Percentiles rank a stretch among this genome's conserved stretches.
These are phyloP conservation scores for Sphenopsis melanotis DNA, from an alignment of 2,797 vertebrate genomes.

Conservation along the genomic window DNA sequence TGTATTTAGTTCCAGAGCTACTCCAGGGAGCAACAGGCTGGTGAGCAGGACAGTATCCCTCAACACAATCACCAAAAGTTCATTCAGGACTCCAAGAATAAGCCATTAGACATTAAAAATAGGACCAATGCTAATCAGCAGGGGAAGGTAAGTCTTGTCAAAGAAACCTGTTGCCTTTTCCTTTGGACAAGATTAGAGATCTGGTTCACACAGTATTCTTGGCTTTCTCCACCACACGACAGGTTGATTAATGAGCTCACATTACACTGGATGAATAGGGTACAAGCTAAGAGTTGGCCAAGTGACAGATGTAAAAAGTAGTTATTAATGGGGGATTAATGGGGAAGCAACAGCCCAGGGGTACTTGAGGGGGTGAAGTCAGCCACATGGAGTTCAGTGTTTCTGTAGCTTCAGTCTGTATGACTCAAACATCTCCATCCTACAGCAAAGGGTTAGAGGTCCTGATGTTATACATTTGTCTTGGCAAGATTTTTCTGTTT, in stretches of 20 bases:
- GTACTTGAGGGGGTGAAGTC: neutral
- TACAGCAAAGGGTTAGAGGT: neutral
- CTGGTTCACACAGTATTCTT: neutral
- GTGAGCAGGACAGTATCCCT: neutral
- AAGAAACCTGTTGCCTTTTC: neutral
- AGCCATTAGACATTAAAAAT: neutral
- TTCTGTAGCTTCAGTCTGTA: neutral
- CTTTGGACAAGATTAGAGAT: neutral
- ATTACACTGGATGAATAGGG: neutral
- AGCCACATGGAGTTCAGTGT: neutral
- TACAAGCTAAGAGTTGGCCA: neutral
- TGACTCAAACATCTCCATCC: neutral
- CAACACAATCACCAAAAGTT: neutral
- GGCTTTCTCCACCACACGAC: neutral
- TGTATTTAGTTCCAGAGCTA: too few species aligned
- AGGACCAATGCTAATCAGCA: neutral
- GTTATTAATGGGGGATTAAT: neutral
- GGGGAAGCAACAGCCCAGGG: neutral
- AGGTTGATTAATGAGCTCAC: slow-evolving; percentile 30
- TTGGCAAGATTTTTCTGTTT: neutral
- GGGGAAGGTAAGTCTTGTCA: neutral
- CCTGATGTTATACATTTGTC: neutral
- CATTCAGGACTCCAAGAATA: neutral
- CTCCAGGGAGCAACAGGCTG: neutral
- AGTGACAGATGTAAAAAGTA: neutral